Percentiles rank a stretch among this genome's conserved stretches.
Evolutionary conservation across 1,140 invertebrate genomes (phyloP).

Genomic region (Brachionus rotundiformis): DNA sequence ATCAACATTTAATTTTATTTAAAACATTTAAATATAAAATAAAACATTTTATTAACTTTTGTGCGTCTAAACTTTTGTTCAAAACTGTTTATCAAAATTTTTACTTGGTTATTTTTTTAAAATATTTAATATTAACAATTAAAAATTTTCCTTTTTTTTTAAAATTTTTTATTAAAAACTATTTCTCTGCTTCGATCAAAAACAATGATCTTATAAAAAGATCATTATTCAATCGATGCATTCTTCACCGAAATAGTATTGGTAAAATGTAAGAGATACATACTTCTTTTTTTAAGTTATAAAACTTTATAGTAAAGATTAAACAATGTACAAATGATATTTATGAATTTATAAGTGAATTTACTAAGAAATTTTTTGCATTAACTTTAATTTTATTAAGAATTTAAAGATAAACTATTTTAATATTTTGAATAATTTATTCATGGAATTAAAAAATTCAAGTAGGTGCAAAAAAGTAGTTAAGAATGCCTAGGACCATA

Average conservation of each 20-base stretch:
- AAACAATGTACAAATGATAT: background rate
- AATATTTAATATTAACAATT: too few relatives aligned
- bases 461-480: background rate
- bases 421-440: too few relatives aligned
- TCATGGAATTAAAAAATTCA: too few relatives aligned
- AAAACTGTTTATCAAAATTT: too few relatives aligned
- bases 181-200: background rate
- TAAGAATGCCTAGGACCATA: conserved; percentile 3
- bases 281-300: conserved; percentile 4
- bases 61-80: too few relatives aligned
- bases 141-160: background rate
- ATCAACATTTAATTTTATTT: too few relatives aligned
- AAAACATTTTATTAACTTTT: too few relatives aligned
- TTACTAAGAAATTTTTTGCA: background rate
- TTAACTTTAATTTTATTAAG: background rate
- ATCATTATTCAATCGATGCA: background rate
- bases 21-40: too few relatives aligned
- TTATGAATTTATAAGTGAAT: background rate
- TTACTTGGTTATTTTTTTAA: too few relatives aligned
- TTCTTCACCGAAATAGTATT: conserved; percentile 22
- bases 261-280: background rate
- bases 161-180: background rate
- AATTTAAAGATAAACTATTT: too few relatives aligned
- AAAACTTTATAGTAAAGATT: background rate
- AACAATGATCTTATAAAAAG: background rate